Percentiles rank a stretch among this genome's conserved stretches.
Conservation (phyloP, 2,888 invertebrate species). For the Epirrita christyi region DNA sequence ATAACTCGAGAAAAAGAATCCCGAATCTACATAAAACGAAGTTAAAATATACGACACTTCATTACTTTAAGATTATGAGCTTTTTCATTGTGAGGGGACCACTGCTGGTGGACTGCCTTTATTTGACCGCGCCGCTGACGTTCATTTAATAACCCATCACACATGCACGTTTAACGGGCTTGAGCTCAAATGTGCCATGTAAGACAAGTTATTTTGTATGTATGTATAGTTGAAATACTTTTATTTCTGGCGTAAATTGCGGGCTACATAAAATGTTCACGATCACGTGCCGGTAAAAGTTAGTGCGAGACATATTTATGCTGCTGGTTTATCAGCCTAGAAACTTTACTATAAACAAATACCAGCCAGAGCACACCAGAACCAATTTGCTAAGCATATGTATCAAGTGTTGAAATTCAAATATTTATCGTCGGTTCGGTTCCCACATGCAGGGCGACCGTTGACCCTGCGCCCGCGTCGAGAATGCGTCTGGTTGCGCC, state of each 20-base stretch:
- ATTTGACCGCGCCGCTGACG: conserved; percentile 37
- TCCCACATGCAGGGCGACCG: conserved; percentile 76
- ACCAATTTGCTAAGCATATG: conserved; percentile 82
- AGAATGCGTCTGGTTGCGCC: conserved; percentile 67
- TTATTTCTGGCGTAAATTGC: conserved; percentile 42
- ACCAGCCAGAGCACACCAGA: conserved; percentile 63
- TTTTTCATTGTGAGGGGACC: conserved; percentile 29
- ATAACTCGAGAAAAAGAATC: conserved; percentile 29
- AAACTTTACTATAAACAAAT: conserved; percentile 60
- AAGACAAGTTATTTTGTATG: conserved; percentile 25
- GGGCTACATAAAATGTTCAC: conserved; percentile 38
- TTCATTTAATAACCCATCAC: conserved; percentile 36
- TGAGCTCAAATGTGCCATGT: conserved; percentile 15
- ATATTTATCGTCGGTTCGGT: conserved; percentile 82
- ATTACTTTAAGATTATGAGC: conserved; percentile 34
- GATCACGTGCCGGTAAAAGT: conserved; percentile 11
- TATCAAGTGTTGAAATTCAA: conserved; percentile 83
- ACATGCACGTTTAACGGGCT: conserved; percentile 29
- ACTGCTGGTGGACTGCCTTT: conserved; percentile 19
- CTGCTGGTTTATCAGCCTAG: conserved; percentile 42
- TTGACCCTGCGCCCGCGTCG: conserved; percentile 74
- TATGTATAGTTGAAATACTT: conserved; percentile 19
- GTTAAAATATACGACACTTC: conserved; percentile 34
- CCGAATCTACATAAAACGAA: conserved; percentile 31
- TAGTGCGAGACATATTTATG: conserved; percentile 34